A percentile compares a stretch with the other conserved stretches of the same genome.
phyloP scores from a whole-genome alignment of 2,888 invertebrate genomes.

The Pollenia angustigena region DNA sequence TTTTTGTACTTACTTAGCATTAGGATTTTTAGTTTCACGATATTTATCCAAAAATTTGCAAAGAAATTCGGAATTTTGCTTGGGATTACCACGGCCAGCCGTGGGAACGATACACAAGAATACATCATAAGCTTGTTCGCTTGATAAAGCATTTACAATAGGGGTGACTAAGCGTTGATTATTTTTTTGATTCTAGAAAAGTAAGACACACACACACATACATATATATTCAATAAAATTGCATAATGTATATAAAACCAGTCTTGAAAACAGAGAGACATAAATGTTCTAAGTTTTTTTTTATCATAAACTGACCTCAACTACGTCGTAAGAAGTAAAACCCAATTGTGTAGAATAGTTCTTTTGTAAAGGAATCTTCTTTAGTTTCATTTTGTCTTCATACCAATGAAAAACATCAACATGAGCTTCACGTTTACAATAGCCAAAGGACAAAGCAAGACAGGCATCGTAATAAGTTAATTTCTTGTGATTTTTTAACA shows the following conservation, averaged over 20 bases:
- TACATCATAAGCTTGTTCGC: conserved; percentile 79
- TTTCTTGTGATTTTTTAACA: conserved; percentile 76
- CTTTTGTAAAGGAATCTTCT: conserved; percentile 27
- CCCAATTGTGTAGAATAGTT: background rate
- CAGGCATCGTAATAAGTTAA: conserved; percentile 80
- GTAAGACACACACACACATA: background rate
- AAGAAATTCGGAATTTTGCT: conserved; percentile 77
- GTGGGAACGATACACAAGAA: conserved; percentile 82
- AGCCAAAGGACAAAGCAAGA: conserved; percentile 81
- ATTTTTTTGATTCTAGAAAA: conserved; percentile 75
- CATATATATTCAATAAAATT: background rate
- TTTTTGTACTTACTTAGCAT: conserved; percentile 79
- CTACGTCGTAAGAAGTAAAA: conserved; percentile 23
- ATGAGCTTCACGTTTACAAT: conserved; percentile 78
- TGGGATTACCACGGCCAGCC: conserved; percentile 80
- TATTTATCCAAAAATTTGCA: conserved; percentile 78
- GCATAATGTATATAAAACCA: background rate
- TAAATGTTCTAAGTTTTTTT: background rate
- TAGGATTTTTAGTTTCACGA: conserved; percentile 78
- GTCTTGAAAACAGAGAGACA: background rate
- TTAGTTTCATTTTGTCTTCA: conserved; percentile 75
- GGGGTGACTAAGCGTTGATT: conserved; percentile 78
- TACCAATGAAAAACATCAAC: conserved; percentile 78
- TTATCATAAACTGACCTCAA: conserved; percentile 57
- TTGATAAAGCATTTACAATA: conserved; percentile 76